Percentiles rank a stretch among this genome's conserved stretches.
These are phyloP conservation scores for Xiphydria camelus DNA, from an alignment of 2,888 invertebrate species.

Conservation along the genomic window DNA sequence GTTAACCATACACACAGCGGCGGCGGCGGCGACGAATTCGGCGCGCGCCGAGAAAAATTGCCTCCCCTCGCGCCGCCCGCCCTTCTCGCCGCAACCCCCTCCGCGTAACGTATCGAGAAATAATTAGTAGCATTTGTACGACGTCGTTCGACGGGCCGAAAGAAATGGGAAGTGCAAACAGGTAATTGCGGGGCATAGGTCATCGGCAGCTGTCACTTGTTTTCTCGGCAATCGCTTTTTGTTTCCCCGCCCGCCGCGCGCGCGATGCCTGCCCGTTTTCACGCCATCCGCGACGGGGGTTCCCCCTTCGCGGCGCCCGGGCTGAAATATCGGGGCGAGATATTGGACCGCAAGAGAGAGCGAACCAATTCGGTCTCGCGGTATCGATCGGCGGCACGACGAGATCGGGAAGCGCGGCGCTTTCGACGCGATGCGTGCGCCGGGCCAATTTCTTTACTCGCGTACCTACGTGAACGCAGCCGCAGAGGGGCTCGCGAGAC, in stretches of 20 bases:
- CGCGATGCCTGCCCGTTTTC: constrained; percentile 39
- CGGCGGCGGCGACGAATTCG: too few species aligned
- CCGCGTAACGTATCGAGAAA: constrained; percentile 9
- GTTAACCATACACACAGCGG: too few species aligned
- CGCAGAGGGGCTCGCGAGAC: too few species aligned
- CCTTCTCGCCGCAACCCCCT: too few species aligned
- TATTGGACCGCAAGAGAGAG: constrained; percentile 49
- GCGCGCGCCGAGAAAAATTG: not conserved
- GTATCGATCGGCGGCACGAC: too few species aligned
- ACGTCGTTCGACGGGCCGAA: constrained; percentile 10
- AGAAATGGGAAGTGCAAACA: constrained; percentile 30
- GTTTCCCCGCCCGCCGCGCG: constrained; percentile 28
- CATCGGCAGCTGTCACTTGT: constrained; percentile 50
- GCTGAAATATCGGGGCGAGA: constrained; percentile 45
- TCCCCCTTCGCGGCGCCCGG: constrained; percentile 28
- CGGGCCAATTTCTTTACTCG: too few species aligned
- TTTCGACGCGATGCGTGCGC: too few species aligned
- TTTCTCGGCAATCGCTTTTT: constrained; percentile 42
- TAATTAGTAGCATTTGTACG: constrained; percentile 30
- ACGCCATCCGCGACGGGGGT: constrained; percentile 48
- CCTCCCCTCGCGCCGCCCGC: too few species aligned
- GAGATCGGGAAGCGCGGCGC: too few species aligned
- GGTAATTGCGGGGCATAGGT: constrained; percentile 44
- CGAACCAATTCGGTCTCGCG: constrained; percentile 48
- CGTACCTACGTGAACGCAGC: too few species aligned